Evolutionary conservation across 2,888 invertebrate species (phyloP).

Genomic region (Diarsia brunnea): DNA sequence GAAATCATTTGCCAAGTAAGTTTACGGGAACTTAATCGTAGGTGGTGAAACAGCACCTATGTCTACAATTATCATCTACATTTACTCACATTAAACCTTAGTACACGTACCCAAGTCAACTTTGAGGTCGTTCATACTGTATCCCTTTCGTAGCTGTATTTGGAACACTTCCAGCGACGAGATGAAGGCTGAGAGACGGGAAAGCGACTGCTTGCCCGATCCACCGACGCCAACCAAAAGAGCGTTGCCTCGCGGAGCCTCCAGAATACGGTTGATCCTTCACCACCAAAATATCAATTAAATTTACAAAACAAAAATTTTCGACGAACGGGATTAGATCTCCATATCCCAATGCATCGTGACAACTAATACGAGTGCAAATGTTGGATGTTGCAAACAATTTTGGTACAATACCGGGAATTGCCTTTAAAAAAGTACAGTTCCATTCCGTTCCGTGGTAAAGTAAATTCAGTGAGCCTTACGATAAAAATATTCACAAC

Average conservation of each 20-base stretch:
- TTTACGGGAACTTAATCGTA: too few relatives aligned
- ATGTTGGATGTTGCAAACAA: background rate
- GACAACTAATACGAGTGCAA: background rate
- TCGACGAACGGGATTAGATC: background rate
- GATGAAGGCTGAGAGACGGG: slow-evolving; percentile 96
- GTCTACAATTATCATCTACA: background rate
- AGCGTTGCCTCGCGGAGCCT: slow-evolving; percentile 97
- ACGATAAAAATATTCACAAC: background rate
- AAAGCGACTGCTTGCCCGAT: slow-evolving; percentile 98
- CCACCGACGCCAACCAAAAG: slow-evolving; percentile 98
- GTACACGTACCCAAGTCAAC: slow-evolving; percentile 89
- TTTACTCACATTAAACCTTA: background rate
- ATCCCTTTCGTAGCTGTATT: slow-evolving; percentile 97
- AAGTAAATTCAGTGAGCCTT: background rate
- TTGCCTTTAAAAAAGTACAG: background rate
- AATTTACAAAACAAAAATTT: background rate
- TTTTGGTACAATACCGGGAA: too few relatives aligned
- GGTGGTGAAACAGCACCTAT: too few relatives aligned
- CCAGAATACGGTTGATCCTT: slow-evolving; percentile 97
- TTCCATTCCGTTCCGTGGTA: background rate
- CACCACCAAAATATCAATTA: slow-evolving; percentile 3
- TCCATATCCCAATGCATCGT: background rate
- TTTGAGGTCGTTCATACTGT: slow-evolving; percentile 95
- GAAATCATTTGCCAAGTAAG: too few relatives aligned
- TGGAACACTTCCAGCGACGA: slow-evolving; percentile 98